Conservation (phyloP, 1,140 invertebrate genomes). For the Acromyrmex echinatior region DNA sequence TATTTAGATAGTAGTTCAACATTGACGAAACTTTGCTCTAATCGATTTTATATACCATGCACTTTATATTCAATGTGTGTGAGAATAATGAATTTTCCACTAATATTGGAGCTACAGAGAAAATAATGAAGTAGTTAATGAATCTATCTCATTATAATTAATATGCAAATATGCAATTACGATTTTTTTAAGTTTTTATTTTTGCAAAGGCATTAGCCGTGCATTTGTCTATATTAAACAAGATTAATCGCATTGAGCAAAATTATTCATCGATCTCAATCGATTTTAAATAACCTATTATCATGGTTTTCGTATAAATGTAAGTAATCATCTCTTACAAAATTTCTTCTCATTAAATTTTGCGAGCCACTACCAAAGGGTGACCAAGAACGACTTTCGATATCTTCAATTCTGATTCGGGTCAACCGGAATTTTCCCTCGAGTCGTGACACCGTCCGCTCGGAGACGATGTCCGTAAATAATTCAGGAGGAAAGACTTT, state of each 20-base stretch:
- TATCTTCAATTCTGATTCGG: conserved; percentile 74
- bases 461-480: conserved; percentile 76
- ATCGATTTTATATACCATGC: conserved; percentile 19
- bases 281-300: not conserved
- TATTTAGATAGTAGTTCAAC: conserved; percentile 4
- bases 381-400: conserved; percentile 66
- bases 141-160: conserved; percentile 31
- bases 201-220: not conserved
- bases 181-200: conserved; percentile 4
- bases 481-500: conserved; percentile 77
- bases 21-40: not conserved
- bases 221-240: not conserved
- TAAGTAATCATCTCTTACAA: not conserved
- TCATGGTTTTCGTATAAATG: not conserved
- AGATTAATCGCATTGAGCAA: not conserved
- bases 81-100: conserved; percentile 16
- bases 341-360: conserved; percentile 30
- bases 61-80: conserved; percentile 2
- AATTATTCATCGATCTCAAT: not conserved
- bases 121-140: conserved; percentile 5
- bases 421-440: conserved; percentile 72
- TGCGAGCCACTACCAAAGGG: conserved; percentile 53
- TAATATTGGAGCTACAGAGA: not conserved
- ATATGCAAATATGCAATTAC: conserved; percentile 15
- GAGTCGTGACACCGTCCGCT: conserved; percentile 70